Base-by-base conservation (phyloP, 2,113 vertebrate genomes). In the Notothenia rossii region DNA sequence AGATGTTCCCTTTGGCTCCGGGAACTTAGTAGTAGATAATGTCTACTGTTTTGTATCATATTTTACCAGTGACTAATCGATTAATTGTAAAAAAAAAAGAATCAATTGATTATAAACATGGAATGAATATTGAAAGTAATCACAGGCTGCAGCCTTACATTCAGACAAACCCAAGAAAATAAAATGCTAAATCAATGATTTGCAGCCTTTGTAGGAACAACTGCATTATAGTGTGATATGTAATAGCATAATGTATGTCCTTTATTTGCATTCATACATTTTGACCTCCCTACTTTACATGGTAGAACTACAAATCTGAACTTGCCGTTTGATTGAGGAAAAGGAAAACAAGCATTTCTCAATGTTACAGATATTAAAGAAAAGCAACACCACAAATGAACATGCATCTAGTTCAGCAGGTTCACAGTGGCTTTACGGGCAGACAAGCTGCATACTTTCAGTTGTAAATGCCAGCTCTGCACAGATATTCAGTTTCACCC, bases 381-480 rank as follows among this genome's bases (percentile, higher is more conserved):
- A 74, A 68, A 36, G 43, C 25, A 55, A 67, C 54, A 53, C 20
- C 69, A 54, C 62, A 73, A 46, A 61, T 73, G 3, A 80, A 59
- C 62, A 61, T 46, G 8, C 55, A 67, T 56, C 62, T 61, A 60
- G 66, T 80, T 22, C 45, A 67, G 40, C 46, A 56, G 29, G 43
- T 51, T 61, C 36, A 17, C 7, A 51, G 14, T 29, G 17, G 15
- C n/a, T 11, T 62, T 43, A 36, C 14, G 36, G 70, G 46, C 22
- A 68, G 36, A 46, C 11, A 48, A 14, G 48, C 22, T 43, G 20
- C 4, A 50, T 50, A 63, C 29, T 43, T 50, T 50, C 17, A 49
- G 20, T 58, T 58, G 51, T 59, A 65, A 65, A 71, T 18, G 43
- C 36, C 33, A 60, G 20, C 49, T 75, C 12, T 55, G 40, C 50